Evolutionary conservation across 2,113 vertebrate species (phyloP).

Genomic region (Phyllopteryx taeniolatus): DNA sequence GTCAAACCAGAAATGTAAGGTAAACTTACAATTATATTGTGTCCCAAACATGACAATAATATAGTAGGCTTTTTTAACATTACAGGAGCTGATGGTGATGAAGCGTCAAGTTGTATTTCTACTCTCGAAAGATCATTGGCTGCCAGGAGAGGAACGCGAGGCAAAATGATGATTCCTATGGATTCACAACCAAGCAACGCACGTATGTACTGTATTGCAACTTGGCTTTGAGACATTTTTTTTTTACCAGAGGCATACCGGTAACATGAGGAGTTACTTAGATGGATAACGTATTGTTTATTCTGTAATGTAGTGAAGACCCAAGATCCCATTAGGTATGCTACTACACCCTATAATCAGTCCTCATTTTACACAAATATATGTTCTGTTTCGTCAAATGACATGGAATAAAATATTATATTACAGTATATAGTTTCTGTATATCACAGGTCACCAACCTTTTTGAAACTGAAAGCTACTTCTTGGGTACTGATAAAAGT

Average conservation of each 20-base stretch:
- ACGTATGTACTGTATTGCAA: slow-evolving; percentile 61
- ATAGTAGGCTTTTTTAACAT: background rate
- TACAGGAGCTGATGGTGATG: slow-evolving; percentile 82
- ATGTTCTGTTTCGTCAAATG: too few relatives aligned
- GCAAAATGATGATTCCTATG: slow-evolving; percentile 95
- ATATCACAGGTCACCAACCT: too few relatives aligned
- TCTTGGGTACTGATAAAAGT: too few relatives aligned
- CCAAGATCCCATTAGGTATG: background rate
- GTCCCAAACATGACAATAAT: background rate
- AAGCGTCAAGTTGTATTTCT: slow-evolving; percentile 85
- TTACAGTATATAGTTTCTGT: too few relatives aligned
- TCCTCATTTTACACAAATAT: too few relatives aligned
- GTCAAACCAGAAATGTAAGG: background rate
- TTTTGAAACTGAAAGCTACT: too few relatives aligned
- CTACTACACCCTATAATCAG: too few relatives aligned
- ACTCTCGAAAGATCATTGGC: slow-evolving; percentile 88
- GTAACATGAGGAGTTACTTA: background rate
- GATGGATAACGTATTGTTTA: too few relatives aligned
- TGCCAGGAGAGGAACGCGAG: slow-evolving; percentile 80
- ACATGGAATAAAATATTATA: too few relatives aligned
- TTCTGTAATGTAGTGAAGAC: too few relatives aligned
- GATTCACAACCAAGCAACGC: slow-evolving; percentile 87
- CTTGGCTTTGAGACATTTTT: background rate
- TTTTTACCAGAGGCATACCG: background rate
- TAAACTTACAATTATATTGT: background rate